Evolutionary conservation across 2,113 vertebrate species (phyloP).

Genomic region (Chlorocebus sabaeus): DNA sequence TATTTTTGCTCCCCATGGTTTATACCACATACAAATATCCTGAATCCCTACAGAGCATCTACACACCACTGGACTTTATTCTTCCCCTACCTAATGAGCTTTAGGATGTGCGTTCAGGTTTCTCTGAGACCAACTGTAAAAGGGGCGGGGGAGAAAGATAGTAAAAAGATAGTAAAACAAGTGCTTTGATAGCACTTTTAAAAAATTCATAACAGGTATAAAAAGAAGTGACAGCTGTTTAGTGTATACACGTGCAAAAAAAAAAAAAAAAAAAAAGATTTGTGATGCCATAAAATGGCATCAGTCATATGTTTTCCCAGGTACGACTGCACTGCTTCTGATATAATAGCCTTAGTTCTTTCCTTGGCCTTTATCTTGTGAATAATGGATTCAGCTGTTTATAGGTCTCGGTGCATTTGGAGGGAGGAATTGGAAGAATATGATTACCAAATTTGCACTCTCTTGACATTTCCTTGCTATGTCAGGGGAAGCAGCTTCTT

Average conservation of each 20-base stretch:
- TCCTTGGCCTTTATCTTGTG: slow-evolving; percentile 72
- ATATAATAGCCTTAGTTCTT: slow-evolving; percentile 55
- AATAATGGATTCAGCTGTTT: slow-evolving; percentile 63
- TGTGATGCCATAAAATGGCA: slow-evolving; percentile 51
- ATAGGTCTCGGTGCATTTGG: slow-evolving; percentile 55
- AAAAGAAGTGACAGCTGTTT: slow-evolving; percentile 73
- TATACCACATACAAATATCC: slow-evolving; percentile 71
- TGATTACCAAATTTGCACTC: slow-evolving; percentile 68
- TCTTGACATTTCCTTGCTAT: slow-evolving; percentile 68
- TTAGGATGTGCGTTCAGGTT: slow-evolving; percentile 64
- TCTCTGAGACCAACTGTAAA: slow-evolving; percentile 76
- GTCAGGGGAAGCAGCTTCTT: neutral
- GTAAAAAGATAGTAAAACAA: slow-evolving; percentile 76
- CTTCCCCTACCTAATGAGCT: slow-evolving; percentile 78
- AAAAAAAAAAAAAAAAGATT: slow-evolving; percentile 47
- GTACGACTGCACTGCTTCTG: neutral
- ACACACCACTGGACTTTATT: rapidly evolving
- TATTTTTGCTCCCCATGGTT: slow-evolving; percentile 58
- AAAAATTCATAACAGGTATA: slow-evolving; percentile 74
- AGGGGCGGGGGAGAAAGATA: slow-evolving; percentile 2
- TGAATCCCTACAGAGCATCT: slow-evolving; percentile 71
- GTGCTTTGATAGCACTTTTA: slow-evolving; percentile 76
- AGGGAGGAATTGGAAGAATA: slow-evolving; percentile 38
- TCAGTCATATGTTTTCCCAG: slow-evolving; percentile 55
- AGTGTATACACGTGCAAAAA: slow-evolving; percentile 61